phyloP scores from a whole-genome alignment of 2,888 invertebrate genomes.

The Cactoblastis cactorum region DNA sequence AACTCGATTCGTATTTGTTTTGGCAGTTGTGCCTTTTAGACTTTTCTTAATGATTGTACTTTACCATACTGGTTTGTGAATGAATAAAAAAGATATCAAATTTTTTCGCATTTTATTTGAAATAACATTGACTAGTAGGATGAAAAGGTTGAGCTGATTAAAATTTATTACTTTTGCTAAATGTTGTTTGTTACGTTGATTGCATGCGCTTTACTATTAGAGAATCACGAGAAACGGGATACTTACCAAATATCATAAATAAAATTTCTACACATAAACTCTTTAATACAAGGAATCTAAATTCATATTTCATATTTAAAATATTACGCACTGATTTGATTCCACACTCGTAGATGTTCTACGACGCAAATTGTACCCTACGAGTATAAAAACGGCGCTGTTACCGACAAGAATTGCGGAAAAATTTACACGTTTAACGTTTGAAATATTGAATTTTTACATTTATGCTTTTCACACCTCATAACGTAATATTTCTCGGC shows the following conservation, averaged over 20 bases:
- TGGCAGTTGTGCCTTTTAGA: constrained; percentile 21
- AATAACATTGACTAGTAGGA: no score
- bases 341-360: constrained; percentile 17
- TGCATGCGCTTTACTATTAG: no score
- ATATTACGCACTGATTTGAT: background rate
- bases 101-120: no score
- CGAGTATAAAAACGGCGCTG: constrained; percentile 43
- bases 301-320: background rate
- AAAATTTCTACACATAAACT: no score
- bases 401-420: constrained; percentile 57
- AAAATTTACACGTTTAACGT: constrained; percentile 57
- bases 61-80: background rate
- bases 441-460: constrained; percentile 78
- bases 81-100: no score
- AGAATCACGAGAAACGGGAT: no score
- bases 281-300: background rate
- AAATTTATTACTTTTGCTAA: no score
- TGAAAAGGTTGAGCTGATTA: no score
- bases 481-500: constrained; percentile 76
- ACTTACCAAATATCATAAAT: no score
- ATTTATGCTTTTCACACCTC: constrained; percentile 78
- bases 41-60: constrained; percentile 12
- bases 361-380: constrained; percentile 20
- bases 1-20: constrained; percentile 24
- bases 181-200: no score